Evolutionary conservation across 2,113 vertebrate genomes (phyloP).

Genomic region (Mus musculus): GRCm39 chrX:49952001-49952500

Average conservation of each 20-base stretch:
- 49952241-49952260: slow-evolving; percentile 10
- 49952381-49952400: slow-evolving; percentile 48
- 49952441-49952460: slow-evolving; percentile 42
- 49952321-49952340: slow-evolving; percentile 75
- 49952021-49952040: slow-evolving; percentile 70
- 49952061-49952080: slow-evolving; percentile 71
- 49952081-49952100: slow-evolving; percentile 66
- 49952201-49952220: slow-evolving; percentile 41
- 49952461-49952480: slow-evolving; percentile 60
- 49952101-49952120: slow-evolving; percentile 70
- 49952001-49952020: slow-evolving; percentile 69
- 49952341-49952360: slow-evolving; percentile 67
- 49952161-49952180: slow-evolving; percentile 55
- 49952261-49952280: slow-evolving; percentile 54
- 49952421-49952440: background rate
- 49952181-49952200: slow-evolving; percentile 32
- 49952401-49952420: background rate
- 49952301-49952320: slow-evolving; percentile 59
- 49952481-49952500: slow-evolving; percentile 32
- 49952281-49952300: slow-evolving; percentile 77
- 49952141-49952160: slow-evolving; percentile 73
- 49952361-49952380: background rate
- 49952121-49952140: slow-evolving; percentile 66
- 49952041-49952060: slow-evolving; percentile 67
- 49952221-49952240: background rate